These are phyloP conservation scores for Salvelinus fontinalis DNA, from an alignment of 2,113 vertebrate genomes.

Conservation along the genomic window DNA sequence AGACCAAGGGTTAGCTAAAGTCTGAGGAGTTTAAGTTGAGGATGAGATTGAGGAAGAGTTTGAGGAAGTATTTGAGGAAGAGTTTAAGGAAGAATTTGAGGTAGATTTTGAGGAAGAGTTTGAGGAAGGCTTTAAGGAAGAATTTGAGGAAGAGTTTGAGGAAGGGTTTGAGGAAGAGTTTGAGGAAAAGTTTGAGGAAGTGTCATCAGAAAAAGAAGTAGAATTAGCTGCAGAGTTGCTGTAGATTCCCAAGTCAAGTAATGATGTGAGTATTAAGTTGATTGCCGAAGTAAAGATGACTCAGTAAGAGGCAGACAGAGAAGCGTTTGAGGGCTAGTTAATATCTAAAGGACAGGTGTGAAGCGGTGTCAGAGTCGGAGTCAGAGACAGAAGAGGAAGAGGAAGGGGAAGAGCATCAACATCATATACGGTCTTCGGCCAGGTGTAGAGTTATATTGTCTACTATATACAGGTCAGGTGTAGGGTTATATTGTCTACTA, in stretches of 20 bases:
- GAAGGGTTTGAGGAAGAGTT: background rate
- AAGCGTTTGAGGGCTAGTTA: background rate
- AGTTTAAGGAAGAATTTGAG: no score
- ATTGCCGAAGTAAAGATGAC: background rate
- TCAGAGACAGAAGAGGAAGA: slow-evolving; percentile 24
- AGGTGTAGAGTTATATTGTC: no score
- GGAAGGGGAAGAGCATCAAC: slow-evolving; percentile 26
- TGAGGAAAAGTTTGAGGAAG: background rate
- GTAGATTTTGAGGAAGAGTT: no score
- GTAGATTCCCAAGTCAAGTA: background rate
- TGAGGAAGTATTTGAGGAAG: slow-evolving; percentile 3
- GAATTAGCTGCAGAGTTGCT: background rate
- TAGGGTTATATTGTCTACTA: no score
- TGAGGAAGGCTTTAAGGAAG: no score
- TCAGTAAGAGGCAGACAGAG: background rate
- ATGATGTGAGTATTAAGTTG: no score
- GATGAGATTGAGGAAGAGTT: background rate
- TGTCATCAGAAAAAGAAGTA: background rate
- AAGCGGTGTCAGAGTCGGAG: slow-evolving; percentile 27
- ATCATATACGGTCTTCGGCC: slow-evolving; percentile 10
- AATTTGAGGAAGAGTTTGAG: no score
- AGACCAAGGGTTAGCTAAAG: no score
- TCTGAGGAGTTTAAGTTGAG: no score
- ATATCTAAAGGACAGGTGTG: slow-evolving; percentile 43
- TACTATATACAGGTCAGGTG: no score